Evolutionary conservation across 2,113 vertebrate species (phyloP).

Genomic region (Mastomys natalensis): DNA sequence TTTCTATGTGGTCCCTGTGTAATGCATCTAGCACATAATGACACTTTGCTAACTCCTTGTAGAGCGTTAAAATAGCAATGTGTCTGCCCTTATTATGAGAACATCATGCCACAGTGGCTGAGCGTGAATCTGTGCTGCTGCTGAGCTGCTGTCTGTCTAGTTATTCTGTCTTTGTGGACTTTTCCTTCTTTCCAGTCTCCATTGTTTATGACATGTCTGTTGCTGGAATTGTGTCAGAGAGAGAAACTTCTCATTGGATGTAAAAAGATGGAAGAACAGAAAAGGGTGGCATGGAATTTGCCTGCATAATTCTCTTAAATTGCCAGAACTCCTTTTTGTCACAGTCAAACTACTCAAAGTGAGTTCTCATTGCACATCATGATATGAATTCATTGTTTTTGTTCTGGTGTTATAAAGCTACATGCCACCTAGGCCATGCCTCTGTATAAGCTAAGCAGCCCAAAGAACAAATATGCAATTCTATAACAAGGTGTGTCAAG

Average conservation of each 20-base stretch:
- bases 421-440: rapidly evolving
- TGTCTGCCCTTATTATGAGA: slow-evolving; percentile 85
- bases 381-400: slow-evolving; percentile 35
- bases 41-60: slow-evolving; percentile 81
- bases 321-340: slow-evolving; percentile 34
- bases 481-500: slow-evolving; percentile 65
- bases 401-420: slow-evolving; percentile 56
- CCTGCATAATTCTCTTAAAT: slow-evolving; percentile 35
- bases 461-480: background rate
- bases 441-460: background rate
- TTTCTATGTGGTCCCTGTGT: slow-evolving; percentile 77
- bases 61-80: slow-evolving; percentile 83
- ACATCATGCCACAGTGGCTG: slow-evolving; percentile 57
- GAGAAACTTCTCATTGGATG: slow-evolving; percentile 76
- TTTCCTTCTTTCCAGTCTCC: slow-evolving; percentile 80
- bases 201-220: slow-evolving; percentile 86
- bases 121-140: slow-evolving; percentile 75
- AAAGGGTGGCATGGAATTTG: background rate
- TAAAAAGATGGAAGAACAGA: slow-evolving; percentile 71
- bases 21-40: slow-evolving; percentile 58
- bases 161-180: slow-evolving; percentile 81
- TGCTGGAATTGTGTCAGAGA: slow-evolving; percentile 81
- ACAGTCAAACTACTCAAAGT: background rate
- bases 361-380: slow-evolving; percentile 44
- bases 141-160: slow-evolving; percentile 84